Evolutionary conservation across 2,888 invertebrate genomes (phyloP), one percentile per base, ranked within the genome.

Genomic region (Troides helena): DNA sequence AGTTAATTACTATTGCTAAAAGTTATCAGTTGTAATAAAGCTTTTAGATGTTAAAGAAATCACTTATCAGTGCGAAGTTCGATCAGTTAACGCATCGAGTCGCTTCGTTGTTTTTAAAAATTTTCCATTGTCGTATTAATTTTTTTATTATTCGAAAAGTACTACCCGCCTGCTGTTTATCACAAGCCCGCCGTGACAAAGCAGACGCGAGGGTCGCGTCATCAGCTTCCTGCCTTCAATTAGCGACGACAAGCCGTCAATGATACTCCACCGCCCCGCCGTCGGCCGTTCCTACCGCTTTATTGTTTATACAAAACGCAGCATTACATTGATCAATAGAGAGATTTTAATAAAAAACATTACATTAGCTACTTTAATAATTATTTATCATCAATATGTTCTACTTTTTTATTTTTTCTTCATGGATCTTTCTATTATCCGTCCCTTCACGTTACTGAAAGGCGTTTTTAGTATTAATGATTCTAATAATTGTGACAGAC

Each of bases 181-280:
- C 21, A 18, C 50, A 6, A 62, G 50, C 21, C 17, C 25, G 43
- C 14, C 62, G 43, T 50, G 62, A 67, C 67, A 67, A 67, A 62
- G 67, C 67, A 62, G 56, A 62, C 43, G 62, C 39, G 62, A 43
- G 62, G 67, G 62, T 61, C 62, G 43, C 39, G 62, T 67, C 67
- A 57, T n/a, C 43, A 50, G 62, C 62, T 67, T 67, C 62, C 62
- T 23, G 62, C 21, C 57, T 57, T 62, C 67, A 67, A 67, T 67
- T 67, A 67, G 62, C 43, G 62, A 67, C 43, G 62, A 62, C 67
- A 62, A 67, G 56, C 67, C 62, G 62, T 57, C 62, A 23, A 23
- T 17, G 12, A 21, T 43, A 66, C 59, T 46, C 57, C 21, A 23
- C 57, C 57, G 57, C 57, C 23, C 21, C 57, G 23, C 23, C 12